phyloP scores from a whole-genome alignment of 1,140 invertebrate species.

The Tetramorium parvispinum region DNA sequence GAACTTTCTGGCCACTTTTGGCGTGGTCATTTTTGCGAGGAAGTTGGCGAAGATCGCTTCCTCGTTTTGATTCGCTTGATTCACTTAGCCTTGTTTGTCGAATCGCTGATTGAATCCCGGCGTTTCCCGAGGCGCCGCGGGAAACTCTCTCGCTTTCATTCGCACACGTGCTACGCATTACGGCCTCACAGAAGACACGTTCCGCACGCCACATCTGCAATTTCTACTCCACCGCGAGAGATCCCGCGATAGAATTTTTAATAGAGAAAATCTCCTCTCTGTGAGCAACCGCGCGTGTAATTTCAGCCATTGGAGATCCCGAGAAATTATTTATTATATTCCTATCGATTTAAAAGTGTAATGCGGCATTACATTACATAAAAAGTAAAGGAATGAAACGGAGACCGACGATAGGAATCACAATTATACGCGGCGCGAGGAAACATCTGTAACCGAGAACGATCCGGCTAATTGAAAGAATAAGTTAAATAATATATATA shows the following conservation, averaged over 20 bases:
- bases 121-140: constrained; percentile 35
- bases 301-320: background rate
- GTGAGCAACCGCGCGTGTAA: constrained; percentile 32
- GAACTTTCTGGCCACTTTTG: background rate
- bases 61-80: constrained; percentile 9
- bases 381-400: background rate
- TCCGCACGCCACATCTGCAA: constrained; percentile 14
- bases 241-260: constrained; percentile 23
- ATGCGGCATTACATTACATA: background rate
- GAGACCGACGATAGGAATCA: background rate
- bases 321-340: constrained; percentile 31
- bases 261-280: constrained; percentile 22
- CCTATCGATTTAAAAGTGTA: background rate
- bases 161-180: constrained; percentile 51
- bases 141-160: constrained; percentile 56
- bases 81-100: constrained; percentile 23
- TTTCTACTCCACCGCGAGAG: constrained; percentile 24
- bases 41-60: background rate
- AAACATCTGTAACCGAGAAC: background rate
- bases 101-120: constrained; percentile 36
- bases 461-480: background rate
- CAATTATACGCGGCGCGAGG: no score
- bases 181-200: background rate
- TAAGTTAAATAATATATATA: constrained; percentile 7
- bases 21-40: background rate